A percentile compares a stretch with the other conserved stretches of the same genome.
phyloP scores from a whole-genome alignment of 2,797 vertebrate species.

The Pangasius macronema region DNA sequence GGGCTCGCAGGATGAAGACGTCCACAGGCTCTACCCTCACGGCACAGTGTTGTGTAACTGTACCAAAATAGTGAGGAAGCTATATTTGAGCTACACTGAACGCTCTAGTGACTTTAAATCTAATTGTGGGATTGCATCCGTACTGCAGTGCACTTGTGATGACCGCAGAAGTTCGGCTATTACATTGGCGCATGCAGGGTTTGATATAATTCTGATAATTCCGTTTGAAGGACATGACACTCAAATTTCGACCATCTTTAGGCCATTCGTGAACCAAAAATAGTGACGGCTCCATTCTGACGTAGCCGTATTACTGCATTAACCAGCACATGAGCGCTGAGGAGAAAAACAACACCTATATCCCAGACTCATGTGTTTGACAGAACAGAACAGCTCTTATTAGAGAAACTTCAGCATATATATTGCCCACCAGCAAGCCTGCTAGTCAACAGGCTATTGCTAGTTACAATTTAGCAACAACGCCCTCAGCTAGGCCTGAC shows the following conservation, averaged over 20 bases:
- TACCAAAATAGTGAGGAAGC: neutral
- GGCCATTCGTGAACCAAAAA: neutral
- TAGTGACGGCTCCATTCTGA: neutral
- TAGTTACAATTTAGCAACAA: neutral
- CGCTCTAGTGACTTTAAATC: neutral
- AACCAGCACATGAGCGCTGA: neutral
- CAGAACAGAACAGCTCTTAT: neutral
- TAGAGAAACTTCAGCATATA: neutral
- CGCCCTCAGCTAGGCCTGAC: neutral
- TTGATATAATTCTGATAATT: neutral
- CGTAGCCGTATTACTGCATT: neutral
- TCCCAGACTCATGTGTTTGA: neutral
- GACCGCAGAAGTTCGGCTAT: neutral
- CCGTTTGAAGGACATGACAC: neutral
- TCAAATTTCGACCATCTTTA: neutral
- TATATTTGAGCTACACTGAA: neutral
- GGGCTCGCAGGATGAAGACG: neutral
- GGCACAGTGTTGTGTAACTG: neutral
- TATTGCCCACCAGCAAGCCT: neutral
- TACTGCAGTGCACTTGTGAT: neutral
- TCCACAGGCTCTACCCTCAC: neutral
- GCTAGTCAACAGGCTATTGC: neutral
- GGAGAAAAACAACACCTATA: neutral
- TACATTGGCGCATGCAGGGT: neutral
- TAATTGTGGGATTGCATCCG: conserved; percentile 1